A percentile compares a stretch with the other conserved stretches of the same genome.
Conservation (phyloP, 2,888 invertebrate species). For the Dynastes tityus region DNA sequence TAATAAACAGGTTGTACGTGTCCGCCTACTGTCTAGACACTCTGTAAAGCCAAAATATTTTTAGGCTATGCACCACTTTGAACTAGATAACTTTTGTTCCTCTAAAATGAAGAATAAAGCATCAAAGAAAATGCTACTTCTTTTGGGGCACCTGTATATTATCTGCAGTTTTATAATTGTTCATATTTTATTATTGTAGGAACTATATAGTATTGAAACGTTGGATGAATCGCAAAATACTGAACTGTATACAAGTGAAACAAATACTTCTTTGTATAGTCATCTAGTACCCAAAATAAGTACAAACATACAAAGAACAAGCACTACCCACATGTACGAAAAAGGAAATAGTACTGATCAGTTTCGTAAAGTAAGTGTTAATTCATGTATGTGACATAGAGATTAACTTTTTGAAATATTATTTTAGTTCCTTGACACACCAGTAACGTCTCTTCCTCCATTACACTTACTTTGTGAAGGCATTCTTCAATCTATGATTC, state of each 20-base stretch:
- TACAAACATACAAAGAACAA: slow-evolving; percentile 39
- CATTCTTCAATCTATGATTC: slow-evolving; percentile 63
- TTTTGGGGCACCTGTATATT: background rate
- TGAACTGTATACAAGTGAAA: slow-evolving; percentile 54
- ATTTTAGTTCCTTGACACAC: slow-evolving; percentile 62
- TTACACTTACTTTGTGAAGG: slow-evolving; percentile 63
- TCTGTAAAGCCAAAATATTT: too few relatives aligned
- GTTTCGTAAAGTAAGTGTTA: slow-evolving; percentile 60
- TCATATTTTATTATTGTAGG: slow-evolving; percentile 59
- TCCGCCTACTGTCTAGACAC: too few relatives aligned
- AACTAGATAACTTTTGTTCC: too few relatives aligned
- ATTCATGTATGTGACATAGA: background rate
- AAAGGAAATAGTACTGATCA: slow-evolving; percentile 59
- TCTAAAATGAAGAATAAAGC: too few relatives aligned
- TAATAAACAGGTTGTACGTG: too few relatives aligned
- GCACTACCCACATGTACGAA: slow-evolving; percentile 59
- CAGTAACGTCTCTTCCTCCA: slow-evolving; percentile 67
- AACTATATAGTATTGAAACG: slow-evolving; percentile 64
- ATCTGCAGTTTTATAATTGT: slow-evolving; percentile 20
- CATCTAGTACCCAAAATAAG: slow-evolving; percentile 60
- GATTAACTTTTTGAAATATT: background rate
- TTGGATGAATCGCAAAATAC: slow-evolving; percentile 56
- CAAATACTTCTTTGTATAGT: slow-evolving; percentile 60
- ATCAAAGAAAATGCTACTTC: too few relatives aligned
- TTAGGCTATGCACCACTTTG: too few relatives aligned